Base-by-base conservation (phyloP, 2,113 vertebrate species). In the Jaculus jaculus region DNA sequence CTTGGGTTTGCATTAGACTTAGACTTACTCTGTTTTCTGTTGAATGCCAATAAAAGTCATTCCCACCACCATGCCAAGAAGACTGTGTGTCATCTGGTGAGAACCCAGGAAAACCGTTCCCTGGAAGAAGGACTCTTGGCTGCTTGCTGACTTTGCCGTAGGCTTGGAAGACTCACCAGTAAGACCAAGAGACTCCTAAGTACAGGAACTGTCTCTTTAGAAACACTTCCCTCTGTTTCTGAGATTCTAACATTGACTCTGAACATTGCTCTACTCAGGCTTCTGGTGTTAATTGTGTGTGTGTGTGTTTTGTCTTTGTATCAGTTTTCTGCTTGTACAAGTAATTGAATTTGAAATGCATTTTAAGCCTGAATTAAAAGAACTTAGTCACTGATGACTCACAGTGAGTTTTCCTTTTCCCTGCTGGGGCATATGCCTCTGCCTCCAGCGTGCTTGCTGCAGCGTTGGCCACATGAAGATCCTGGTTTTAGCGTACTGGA, bases 311-410 rank as follows among this genome's bases (percentile, higher is more conserved):
- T 54, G 42, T 47, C 42, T 54, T 54, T 15, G 15, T 95, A 93
- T 86, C 87, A 73, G 84, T 93, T 93, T 94, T 95, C 82, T 86
- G 26, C 78, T 68, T 75, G 28, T 88, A 72, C 3, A 88, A 94
- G 86, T 97, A 90, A 96, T 96, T 28, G 0, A 11, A 75, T 92
- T 85, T 95, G 89, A 96, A 96, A 88, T 30, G 3, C 93, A 60
- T 95, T 97, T 97, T 93, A 96, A 97, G 96, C 95, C 95, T 97
- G 93, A 96, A 96, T 98, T 97, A 96, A 96, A 96, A 96, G 87
- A 95, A 92, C 94, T 93, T 96, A 97, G 97, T 97, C 96, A 97
- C 85, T 87, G 96, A 94, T 98, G 98, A 98, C 96, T 98, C 98
- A 98, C 71, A 89, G 91, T 84, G 95, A 96, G 91, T 93, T 97